phyloP scores from a whole-genome alignment of 2,797 vertebrate species.

The Acrossocheilus fasciatus region DNA sequence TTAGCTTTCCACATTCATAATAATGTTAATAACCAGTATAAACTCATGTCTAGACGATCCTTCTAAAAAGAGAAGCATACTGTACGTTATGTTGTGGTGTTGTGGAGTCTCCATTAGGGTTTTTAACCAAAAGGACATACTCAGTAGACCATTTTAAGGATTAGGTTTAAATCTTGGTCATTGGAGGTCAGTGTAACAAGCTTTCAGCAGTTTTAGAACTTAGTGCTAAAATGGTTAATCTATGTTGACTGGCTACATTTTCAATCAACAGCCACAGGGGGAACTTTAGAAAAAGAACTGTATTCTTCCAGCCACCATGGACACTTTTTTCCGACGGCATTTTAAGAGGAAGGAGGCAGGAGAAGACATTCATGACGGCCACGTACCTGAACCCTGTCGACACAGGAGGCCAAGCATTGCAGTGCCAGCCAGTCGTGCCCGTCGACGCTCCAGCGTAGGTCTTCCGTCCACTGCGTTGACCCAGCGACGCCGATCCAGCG shows the following conservation, averaged over 20 bases:
- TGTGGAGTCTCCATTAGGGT: background rate
- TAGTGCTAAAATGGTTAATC: conserved; percentile 1
- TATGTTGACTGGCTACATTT: conserved; percentile 71
- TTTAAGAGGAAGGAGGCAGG: conserved; percentile 81
- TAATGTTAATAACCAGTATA: background rate
- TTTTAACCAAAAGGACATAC: conserved; percentile 4
- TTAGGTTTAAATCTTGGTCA: conserved; percentile 14
- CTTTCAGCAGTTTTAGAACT: conserved; percentile 18
- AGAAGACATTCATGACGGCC: conserved; percentile 6
- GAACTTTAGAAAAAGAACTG: conserved; percentile 49
- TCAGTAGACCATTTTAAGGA: background rate
- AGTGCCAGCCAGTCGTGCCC: conserved; percentile 85
- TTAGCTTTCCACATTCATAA: background rate
- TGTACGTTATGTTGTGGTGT: background rate
- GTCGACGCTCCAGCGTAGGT: conserved; percentile 84
- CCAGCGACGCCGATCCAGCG: conserved; percentile 80
- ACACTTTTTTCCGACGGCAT: conserved; percentile 90
- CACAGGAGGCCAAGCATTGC: conserved; percentile 74
- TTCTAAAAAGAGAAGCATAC: background rate
- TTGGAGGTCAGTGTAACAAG: conserved; percentile 3
- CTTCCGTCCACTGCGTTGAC: conserved; percentile 79
- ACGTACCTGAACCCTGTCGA: conserved; percentile 38
- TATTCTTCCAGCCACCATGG: conserved; percentile 75
- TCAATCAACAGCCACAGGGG: conserved; percentile 76
- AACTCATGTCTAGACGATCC: background rate